phyloP scores from a whole-genome alignment of 1,140 invertebrate genomes.

The Ectropis grisescens region DNA sequence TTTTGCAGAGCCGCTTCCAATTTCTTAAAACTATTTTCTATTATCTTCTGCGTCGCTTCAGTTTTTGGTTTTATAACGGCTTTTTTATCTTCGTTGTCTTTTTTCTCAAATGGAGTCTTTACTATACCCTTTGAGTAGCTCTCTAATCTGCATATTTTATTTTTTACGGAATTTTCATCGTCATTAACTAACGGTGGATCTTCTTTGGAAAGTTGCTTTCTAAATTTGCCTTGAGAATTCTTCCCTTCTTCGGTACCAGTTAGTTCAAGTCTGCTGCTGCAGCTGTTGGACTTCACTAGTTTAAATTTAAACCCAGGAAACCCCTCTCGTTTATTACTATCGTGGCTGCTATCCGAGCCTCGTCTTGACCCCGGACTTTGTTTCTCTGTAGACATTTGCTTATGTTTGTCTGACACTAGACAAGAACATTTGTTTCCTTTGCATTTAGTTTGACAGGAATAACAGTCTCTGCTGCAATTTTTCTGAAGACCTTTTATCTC shows the following conservation, averaged over 20 bases:
- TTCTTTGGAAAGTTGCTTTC: slow-evolving; percentile 44
- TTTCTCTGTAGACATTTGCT: slow-evolving; percentile 32
- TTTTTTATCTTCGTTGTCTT: slow-evolving; percentile 37
- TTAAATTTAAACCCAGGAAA: slow-evolving; percentile 80
- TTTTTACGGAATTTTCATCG: slow-evolving; percentile 66
- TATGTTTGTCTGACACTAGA: slow-evolving; percentile 49
- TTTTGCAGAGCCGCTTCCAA: slow-evolving; percentile 7
- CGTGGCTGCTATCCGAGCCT: slow-evolving; percentile 24
- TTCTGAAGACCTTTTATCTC: slow-evolving; percentile 72
- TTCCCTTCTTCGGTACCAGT: slow-evolving; percentile 73
- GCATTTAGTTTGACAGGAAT: slow-evolving; percentile 64
- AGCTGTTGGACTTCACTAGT: slow-evolving; percentile 86
- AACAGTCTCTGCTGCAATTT: slow-evolving; percentile 67
- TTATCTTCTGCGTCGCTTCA: slow-evolving; percentile 21
- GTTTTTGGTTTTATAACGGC: slow-evolving; percentile 19
- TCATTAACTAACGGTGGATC: slow-evolving; percentile 54
- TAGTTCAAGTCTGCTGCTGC: slow-evolving; percentile 84
- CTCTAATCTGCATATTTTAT: slow-evolving; percentile 64
- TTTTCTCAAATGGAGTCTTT: slow-evolving; percentile 53
- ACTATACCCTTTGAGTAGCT: slow-evolving; percentile 62
- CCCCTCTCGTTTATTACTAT: slow-evolving; percentile 36
- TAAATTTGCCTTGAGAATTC: slow-evolving; percentile 38
- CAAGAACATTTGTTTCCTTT: slow-evolving; percentile 62
- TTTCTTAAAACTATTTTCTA: slow-evolving; percentile 15
- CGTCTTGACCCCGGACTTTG: slow-evolving; percentile 17